Evolutionary conservation across 2,797 vertebrate species (phyloP).

Genomic region (Pangasius macronema): DNA sequence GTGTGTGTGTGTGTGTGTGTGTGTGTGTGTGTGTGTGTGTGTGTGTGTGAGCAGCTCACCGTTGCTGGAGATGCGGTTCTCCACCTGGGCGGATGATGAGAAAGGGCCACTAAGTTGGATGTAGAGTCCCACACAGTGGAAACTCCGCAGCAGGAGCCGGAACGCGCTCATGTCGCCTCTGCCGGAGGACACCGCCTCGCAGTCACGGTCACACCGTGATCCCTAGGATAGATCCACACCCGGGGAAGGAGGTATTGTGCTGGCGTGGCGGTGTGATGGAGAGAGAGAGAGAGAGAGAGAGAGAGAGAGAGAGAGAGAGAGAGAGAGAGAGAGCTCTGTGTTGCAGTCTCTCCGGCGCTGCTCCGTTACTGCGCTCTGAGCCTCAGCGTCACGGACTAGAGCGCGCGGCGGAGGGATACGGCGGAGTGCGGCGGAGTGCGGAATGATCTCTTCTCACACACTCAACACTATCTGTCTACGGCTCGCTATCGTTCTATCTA

Average conservation of each 20-base stretch:
- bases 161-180: constrained; percentile 81
- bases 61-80: constrained; percentile 84
- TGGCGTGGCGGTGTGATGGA: constrained; percentile 7
- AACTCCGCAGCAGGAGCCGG: constrained; percentile 83
- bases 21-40: neutral
- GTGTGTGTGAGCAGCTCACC: constrained; percentile 71
- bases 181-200: constrained; percentile 50
- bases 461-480: neutral
- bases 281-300: constrained; percentile 35
- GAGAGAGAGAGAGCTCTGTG: constrained; percentile 17
- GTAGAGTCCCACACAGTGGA: constrained; percentile 92
- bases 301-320: constrained; percentile 39
- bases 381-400: constrained; percentile 54
- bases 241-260: constrained; percentile 56
- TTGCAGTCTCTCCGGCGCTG: constrained; percentile 57
- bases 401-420: constrained; percentile 40
- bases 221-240: constrained; percentile 62
- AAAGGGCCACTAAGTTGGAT: constrained; percentile 85
- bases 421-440: neutral
- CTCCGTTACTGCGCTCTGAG: constrained; percentile 51
- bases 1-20: neutral
- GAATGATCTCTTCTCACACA: neutral
- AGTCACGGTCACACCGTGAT: constrained; percentile 9
- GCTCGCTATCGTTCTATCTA: neutral
- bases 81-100: constrained; percentile 76